Conservation (phyloP, 1,140 invertebrate genomes). For the Drosophila teissieri region DNA sequence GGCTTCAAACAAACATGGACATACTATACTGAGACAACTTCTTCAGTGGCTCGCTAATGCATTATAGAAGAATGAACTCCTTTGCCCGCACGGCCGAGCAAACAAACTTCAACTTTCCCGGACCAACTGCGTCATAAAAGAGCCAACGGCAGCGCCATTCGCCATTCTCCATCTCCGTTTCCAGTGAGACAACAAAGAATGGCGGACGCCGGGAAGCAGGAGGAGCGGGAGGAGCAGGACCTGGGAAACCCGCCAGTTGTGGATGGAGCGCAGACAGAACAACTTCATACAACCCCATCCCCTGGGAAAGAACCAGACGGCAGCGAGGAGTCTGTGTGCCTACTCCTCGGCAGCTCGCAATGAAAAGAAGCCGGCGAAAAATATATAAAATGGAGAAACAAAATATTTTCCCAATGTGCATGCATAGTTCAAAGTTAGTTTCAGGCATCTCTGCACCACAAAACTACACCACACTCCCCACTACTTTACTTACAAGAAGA, state of each 20-base stretch:
- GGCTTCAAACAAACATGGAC: constrained; percentile 36
- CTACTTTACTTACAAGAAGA: background rate
- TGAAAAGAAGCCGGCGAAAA: constrained; percentile 14
- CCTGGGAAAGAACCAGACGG: constrained; percentile 35
- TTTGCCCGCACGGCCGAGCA: constrained; percentile 32
- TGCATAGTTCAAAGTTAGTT: constrained; percentile 57
- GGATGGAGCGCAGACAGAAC: constrained; percentile 51
- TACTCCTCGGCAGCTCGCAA: constrained; percentile 22
- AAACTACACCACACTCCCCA: constrained; percentile 15
- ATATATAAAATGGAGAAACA: constrained; percentile 28
- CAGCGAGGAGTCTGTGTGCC: constrained; percentile 31
- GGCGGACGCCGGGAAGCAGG: constrained; percentile 1
- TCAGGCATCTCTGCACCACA: constrained; percentile 1
- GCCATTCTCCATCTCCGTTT: constrained; percentile 26
- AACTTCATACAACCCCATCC: constrained; percentile 51
- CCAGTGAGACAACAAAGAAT: constrained; percentile 74
- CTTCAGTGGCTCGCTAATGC: constrained; percentile 25
- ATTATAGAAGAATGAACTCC: constrained; percentile 56
- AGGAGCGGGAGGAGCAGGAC: constrained; percentile 2
- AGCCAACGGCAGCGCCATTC: constrained; percentile 33
- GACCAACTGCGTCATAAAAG: constrained; percentile 56
- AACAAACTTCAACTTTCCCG: constrained; percentile 43
- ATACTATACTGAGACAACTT: constrained; percentile 19
- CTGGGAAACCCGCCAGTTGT: constrained; percentile 43
- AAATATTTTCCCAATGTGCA: constrained; percentile 34